Base-by-base conservation (phyloP, 2,113 vertebrate genomes). In the Archocentrus centrarchus region DNA sequence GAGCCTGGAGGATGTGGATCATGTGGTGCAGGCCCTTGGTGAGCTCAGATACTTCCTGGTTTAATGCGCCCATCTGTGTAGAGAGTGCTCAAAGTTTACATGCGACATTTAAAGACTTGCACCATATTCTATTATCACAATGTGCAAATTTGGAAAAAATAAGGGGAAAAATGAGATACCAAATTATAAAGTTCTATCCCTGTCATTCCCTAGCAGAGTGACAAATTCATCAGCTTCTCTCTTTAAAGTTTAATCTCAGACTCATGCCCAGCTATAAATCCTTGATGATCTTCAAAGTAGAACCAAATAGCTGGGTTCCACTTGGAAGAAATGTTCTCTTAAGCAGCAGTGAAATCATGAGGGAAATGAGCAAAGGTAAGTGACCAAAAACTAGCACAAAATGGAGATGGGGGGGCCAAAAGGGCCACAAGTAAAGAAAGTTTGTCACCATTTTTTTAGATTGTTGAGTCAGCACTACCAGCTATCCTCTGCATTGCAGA, bases 1-100 rank as follows among this genome's bases (percentile, higher is more conserved):
- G 96, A 82, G 93, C 87, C 90, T 96, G 97, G 24, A 99, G 96
- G 39, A 99, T 95, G 61, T 96, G 95, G 95, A 97, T 96, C 95
- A 98, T 95, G 66, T 96, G 94, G 80, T 97, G 97, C 35, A 99
- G 95, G 91, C 97, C 96, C 89, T 91, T 96, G 90, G 96, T 96
- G 75, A 99, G 97, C 85, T 97, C 96, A 2, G 97, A 97, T 39
- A 99, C 98, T 88, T 99, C 98, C 84, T 93, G 97, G 95, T 97
- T 98, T 92, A 99, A 95, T 35, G 90, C 93, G 78, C 62, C 95
- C 95, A 99, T 97, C 98, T 99, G 83, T 22, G 80, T 3, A 86
- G 47, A 89, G 64, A 89, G 37, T 2, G 10, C 30, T 85, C 15
- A 86, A 13, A 61, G 27, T 76, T 64, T 64, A 79, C 55, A 58